Base-by-base conservation (phyloP, 1,140 invertebrate species). In the Habropoda laboriosa region DNA sequence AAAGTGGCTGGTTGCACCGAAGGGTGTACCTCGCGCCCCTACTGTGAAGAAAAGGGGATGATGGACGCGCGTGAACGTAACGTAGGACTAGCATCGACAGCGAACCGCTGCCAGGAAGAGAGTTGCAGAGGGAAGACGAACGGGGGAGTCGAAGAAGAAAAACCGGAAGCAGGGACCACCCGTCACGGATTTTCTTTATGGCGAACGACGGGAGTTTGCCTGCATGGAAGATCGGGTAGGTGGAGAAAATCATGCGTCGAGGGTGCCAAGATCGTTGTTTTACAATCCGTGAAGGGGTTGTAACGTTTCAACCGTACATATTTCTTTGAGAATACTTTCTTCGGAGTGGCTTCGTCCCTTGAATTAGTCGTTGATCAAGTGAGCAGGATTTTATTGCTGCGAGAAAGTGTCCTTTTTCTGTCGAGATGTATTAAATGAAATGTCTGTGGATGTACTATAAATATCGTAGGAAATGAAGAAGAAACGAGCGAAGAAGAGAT, bases 101-200 rank as follows among this genome's bases (percentile, higher is more conserved):
- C 60, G 64, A 49, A 38, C 77, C 57, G 77, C 64, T 83, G 85
- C 68, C 85, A 79, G 76, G 67, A 60, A 76, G 60, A 80, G 76
- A 80, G 79, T 85, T 80, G 82, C 70, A 32, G n/a, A 30, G 70
- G 57, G 72, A 71, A 85, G 67, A 73, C 35, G 71, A 72, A 70
- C 49, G 79, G 21, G 27, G 32, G 47, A n/a, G 49, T 40, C 55
- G 73, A 85, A 42, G 35, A 57, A 73, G 81, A 63, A 71, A 72
- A 70, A 78, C 83, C 88, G 88, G 89, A 89, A 90, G 75, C 84
- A 72, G 81, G 84, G 78, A 60, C 75, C 75, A 86, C 74, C 79
- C 85, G 85, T 89, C 85, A 79, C 78, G 79, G 79, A 64, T 88
- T 86, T 88, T 90, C 88, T 90, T 89, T 90, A 88, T 83, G 82